phyloP scores from a whole-genome alignment of 35 echinoderm and acorn worm genomes.

The Antedon bifida region DNA sequence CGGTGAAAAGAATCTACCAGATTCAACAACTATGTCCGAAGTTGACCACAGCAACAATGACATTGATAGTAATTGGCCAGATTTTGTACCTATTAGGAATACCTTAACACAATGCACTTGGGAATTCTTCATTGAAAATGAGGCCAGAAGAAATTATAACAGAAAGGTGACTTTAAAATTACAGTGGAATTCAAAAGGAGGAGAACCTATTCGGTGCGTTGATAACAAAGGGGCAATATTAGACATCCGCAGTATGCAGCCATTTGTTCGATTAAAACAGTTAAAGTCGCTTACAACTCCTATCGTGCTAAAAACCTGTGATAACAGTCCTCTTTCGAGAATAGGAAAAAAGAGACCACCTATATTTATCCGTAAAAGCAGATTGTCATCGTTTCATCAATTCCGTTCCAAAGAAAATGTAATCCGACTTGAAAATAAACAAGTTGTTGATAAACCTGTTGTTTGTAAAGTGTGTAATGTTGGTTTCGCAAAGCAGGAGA shows the following conservation, averaged over 20 bases:
- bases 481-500: background rate
- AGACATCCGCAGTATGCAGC: background rate
- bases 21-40: too few species aligned
- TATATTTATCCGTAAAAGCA: background rate
- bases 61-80: background rate
- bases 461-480: background rate
- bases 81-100: background rate
- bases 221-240: background rate
- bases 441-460: background rate
- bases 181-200: background rate
- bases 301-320: background rate
- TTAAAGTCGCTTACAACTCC: background rate
- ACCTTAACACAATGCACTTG: background rate
- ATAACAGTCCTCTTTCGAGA: background rate
- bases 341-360: background rate
- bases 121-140: background rate
- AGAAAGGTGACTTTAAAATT: background rate
- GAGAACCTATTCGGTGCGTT: background rate
- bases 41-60: background rate
- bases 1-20: too few species aligned
- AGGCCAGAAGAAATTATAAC: background rate
- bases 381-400: background rate
- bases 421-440: background rate
- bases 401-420: background rate
- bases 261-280: background rate